These are phyloP conservation scores for Actinia equina DNA, from an alignment of 64 coral and sea anemone genomes.

Conservation along the genomic window DNA sequence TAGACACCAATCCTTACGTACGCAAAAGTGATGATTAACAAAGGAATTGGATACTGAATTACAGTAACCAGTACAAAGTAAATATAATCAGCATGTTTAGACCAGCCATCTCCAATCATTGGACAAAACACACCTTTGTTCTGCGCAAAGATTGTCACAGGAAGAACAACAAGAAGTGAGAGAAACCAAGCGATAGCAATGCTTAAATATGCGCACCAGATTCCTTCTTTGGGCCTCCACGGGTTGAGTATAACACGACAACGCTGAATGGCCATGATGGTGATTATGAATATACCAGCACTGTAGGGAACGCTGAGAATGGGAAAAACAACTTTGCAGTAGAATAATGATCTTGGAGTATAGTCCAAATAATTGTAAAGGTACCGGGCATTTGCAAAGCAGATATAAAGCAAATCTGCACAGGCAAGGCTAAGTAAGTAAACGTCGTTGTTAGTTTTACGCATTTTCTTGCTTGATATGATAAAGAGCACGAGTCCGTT, in stretches of 20 bases:
- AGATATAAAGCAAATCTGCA: constrained; percentile 2
- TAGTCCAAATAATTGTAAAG: not conserved
- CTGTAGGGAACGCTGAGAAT: not conserved
- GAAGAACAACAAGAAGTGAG: not conserved
- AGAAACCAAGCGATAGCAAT: not conserved
- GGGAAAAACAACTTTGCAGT: constrained; percentile 6
- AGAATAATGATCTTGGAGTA: not conserved
- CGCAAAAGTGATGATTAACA: not conserved
- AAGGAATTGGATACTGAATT: constrained; percentile 8
- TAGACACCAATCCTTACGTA: not conserved
- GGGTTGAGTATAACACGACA: constrained; percentile 11
- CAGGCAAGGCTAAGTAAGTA: not conserved
- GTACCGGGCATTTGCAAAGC: not conserved
- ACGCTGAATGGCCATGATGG: not conserved
- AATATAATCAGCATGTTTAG: not conserved
- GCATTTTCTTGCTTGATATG: not conserved
- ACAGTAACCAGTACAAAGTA: not conserved
- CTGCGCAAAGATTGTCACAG: not conserved
- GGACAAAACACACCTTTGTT: not conserved
- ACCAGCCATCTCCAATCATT: not conserved
- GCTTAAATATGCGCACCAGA: not conserved
- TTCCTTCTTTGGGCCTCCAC: not conserved
- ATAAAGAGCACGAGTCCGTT: not conserved
- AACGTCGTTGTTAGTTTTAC: not conserved
- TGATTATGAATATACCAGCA: constrained; percentile 14